Conservation (phyloP, 1,140 invertebrate species). For the Drosophila ogumai region DNA sequence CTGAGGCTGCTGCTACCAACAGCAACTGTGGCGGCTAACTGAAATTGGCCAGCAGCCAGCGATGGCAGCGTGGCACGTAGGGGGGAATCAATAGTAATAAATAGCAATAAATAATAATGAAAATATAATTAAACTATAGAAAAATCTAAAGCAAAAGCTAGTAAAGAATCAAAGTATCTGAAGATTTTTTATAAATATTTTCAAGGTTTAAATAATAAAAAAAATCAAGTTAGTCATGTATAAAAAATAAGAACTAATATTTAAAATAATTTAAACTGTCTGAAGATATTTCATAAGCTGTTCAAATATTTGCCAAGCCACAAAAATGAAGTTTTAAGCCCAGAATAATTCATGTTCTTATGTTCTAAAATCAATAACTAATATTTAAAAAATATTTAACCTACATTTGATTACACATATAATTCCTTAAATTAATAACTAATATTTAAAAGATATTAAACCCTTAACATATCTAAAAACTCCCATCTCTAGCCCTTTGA, state of each 20-base stretch:
- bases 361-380: too few species aligned
- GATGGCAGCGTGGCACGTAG: constrained; percentile 48
- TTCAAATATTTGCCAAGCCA: too few species aligned
- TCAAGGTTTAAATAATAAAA: not conserved
- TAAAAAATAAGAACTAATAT: too few species aligned
- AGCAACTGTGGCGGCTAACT: constrained; percentile 49
- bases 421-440: not conserved
- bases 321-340: too few species aligned
- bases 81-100: too few species aligned
- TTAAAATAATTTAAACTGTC: too few species aligned
- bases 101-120: not conserved
- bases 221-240: too few species aligned
- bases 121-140: not conserved
- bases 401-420: accelerated
- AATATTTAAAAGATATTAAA: not conserved
- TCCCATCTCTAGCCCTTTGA: constrained; percentile 11
- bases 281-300: too few species aligned
- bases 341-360: too few species aligned
- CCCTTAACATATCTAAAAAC: not conserved
- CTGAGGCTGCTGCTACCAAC: constrained; percentile 28
- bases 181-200: not conserved
- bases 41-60: constrained; percentile 57
- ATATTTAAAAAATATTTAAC: too few species aligned
- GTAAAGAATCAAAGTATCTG: accelerated
- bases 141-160: not conserved